phyloP scores from a whole-genome alignment of 2,888 invertebrate species.

The Eurois occulta region DNA sequence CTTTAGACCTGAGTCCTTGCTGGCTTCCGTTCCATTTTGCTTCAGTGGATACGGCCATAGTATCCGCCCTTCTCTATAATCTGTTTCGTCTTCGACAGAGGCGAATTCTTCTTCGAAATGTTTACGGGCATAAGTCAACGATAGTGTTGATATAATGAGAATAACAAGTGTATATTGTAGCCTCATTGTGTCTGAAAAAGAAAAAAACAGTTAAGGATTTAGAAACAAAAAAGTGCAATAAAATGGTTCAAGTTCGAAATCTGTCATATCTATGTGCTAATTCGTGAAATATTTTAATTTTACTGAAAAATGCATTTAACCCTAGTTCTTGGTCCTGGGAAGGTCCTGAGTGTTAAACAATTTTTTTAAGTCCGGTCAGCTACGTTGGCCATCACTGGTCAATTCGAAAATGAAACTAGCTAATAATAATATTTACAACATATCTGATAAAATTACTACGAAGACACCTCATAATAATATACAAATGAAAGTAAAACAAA shows the following conservation, averaged over 20 bases:
- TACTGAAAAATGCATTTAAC: background rate
- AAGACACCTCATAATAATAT: background rate
- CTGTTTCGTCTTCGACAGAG: conserved; percentile 72
- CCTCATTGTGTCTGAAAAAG: conserved; percentile 76
- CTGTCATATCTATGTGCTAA: background rate
- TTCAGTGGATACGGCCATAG: conserved; percentile 80
- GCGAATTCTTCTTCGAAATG: conserved; percentile 71
- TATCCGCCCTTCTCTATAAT: conserved; percentile 73
- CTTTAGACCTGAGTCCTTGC: conserved; percentile 44
- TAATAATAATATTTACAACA: background rate
- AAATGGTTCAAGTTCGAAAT: background rate
- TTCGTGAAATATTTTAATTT: background rate
- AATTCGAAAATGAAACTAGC: background rate
- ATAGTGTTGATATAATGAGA: conserved; percentile 60
- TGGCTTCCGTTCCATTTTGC: conserved; percentile 64
- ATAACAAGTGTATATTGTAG: conserved; percentile 64
- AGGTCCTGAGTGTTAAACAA: background rate
- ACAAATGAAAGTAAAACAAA: conserved; percentile 14
- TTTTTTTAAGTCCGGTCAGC: background rate
- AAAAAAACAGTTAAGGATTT: background rate
- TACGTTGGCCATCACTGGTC: background rate
- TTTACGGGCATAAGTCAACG: conserved; percentile 66
- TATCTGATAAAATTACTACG: background rate
- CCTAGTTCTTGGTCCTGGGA: background rate
- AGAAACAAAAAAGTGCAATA: background rate